A percentile compares a stretch with the other conserved stretches of the same genome.
phyloP scores from a whole-genome alignment of 2,113 vertebrate genomes.

The Hippocampus abdominalis region DNA sequence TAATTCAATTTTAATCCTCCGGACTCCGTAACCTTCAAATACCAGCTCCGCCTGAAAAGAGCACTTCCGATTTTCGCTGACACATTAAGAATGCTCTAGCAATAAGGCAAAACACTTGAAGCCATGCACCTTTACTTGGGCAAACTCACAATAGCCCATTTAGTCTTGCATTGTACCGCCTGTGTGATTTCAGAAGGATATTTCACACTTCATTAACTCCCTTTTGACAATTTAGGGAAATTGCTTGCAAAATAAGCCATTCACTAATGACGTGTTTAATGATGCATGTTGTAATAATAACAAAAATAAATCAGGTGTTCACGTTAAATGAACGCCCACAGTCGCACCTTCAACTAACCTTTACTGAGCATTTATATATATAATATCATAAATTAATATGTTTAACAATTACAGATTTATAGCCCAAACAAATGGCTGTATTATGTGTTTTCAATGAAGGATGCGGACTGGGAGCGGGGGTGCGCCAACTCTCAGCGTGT shows the following conservation, averaged over 20 bases:
- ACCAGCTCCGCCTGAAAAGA: neutral
- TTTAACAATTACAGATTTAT: neutral
- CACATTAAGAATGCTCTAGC: neutral
- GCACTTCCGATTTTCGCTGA: neutral
- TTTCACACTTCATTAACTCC: neutral
- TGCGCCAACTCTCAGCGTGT: too few species aligned
- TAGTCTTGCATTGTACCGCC: neutral
- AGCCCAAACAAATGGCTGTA: neutral
- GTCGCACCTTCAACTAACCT: neutral
- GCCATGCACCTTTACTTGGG: neutral
- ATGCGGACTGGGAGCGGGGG: too few species aligned
- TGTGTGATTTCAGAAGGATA: neutral
- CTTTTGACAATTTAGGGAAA: slow-evolving; percentile 2
- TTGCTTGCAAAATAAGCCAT: neutral
- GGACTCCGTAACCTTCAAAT: neutral
- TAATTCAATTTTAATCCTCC: neutral
- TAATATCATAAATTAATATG: neutral
- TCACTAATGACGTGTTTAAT: neutral
- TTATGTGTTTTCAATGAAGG: neutral
- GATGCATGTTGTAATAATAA: neutral
- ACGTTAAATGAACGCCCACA: neutral
- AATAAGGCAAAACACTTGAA: neutral
- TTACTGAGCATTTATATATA: neutral
- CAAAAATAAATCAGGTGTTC: neutral
- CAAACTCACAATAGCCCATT: neutral